Evolutionary conservation across 2,113 vertebrate genomes (phyloP).

Genomic region (Cynoglossus semilaevis): DNA sequence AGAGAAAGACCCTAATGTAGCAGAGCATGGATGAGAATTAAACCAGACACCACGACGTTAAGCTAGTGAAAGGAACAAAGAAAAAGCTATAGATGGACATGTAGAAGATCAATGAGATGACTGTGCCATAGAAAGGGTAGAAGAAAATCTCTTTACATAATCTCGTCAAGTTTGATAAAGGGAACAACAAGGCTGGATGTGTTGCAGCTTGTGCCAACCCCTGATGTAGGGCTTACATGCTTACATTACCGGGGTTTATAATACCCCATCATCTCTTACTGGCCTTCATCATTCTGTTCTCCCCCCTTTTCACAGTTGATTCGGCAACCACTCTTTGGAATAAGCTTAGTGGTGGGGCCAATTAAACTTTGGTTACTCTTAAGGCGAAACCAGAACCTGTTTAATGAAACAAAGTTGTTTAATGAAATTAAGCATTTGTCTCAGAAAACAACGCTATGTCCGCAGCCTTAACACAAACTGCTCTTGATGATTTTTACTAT

Average conservation of each 20-base stretch:
- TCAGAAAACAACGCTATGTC: background rate
- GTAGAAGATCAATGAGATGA: constrained; percentile 2
- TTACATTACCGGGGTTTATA: constrained; percentile 49
- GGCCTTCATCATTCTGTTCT: constrained; percentile 10
- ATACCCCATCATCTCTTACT: constrained; percentile 30
- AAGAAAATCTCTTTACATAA: background rate
- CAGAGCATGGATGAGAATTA: constrained; percentile 24
- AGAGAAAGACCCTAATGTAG: background rate
- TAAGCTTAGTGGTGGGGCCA: constrained; percentile 23
- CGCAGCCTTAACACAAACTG: background rate
- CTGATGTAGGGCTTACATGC: constrained; percentile 45
- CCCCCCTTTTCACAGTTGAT: constrained; percentile 23
- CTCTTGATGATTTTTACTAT: constrained; percentile 15
- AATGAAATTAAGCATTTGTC: background rate
- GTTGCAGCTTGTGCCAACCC: constrained; percentile 8
- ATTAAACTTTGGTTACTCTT: constrained; percentile 29
- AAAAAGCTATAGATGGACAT: background rate
- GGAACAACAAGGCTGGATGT: constrained; percentile 3
- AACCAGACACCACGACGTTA: background rate
- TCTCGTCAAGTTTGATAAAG: background rate
- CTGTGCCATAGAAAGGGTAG: background rate
- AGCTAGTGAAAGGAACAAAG: background rate
- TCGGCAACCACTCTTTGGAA: constrained; percentile 40
- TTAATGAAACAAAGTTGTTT: background rate
- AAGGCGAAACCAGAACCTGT: constrained; percentile 13